Conservation (phyloP, 2,888 invertebrate genomes). For the Heteromyza rotundicornis region DNA sequence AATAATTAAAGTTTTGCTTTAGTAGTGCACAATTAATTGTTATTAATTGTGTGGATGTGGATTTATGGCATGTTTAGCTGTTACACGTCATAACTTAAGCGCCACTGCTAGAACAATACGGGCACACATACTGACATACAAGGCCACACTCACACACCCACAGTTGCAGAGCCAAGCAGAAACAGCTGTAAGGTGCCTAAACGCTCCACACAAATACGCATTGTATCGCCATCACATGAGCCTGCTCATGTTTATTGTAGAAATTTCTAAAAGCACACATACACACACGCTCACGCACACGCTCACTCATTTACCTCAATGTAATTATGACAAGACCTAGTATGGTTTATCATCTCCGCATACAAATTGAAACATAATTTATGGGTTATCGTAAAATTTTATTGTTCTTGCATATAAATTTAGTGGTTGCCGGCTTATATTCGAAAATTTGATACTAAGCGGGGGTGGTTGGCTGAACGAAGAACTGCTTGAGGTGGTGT, state of each 20-base stretch:
- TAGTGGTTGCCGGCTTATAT: no score
- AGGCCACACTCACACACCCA: not conserved
- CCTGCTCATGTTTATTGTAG: no score
- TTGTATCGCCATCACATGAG: no score
- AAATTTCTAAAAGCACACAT: no score
- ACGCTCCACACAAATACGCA: not conserved
- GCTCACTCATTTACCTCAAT: not conserved
- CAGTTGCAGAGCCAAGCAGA: not conserved
- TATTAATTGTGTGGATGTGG: not conserved
- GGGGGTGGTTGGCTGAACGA: not conserved
- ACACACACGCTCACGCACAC: not conserved
- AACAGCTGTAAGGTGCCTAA: not conserved
- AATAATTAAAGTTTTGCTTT: not conserved
- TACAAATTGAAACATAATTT: slow-evolving; percentile 6
- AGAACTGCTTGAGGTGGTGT: no score
- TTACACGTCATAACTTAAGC: not conserved
- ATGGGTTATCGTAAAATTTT: slow-evolving; percentile 1
- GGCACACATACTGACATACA: not conserved
- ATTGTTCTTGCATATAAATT: slow-evolving; percentile 7
- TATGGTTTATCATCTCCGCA: slow-evolving; percentile 6
- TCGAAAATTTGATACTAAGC: no score
- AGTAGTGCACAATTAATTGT: not conserved
- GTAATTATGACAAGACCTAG: slow-evolving; percentile 1
- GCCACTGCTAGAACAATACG: not conserved
- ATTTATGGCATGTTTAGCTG: not conserved